These are phyloP conservation scores for Gymnodraco acuticeps DNA, from an alignment of 2,797 vertebrate species.

Conservation along the genomic window DNA sequence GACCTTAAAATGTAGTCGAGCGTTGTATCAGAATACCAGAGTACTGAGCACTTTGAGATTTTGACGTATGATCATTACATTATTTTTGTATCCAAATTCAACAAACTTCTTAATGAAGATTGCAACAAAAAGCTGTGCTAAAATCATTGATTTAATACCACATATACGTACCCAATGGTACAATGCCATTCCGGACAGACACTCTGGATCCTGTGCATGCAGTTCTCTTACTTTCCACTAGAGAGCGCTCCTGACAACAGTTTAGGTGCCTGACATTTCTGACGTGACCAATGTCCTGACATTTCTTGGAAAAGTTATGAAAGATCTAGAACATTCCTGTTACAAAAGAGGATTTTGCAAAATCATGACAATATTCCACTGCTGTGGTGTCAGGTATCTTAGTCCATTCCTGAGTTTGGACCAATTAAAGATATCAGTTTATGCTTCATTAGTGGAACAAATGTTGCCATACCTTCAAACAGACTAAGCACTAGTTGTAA, in stretches of 20 bases:
- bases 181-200: background rate
- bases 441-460: conserved; percentile 15
- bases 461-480: conserved; percentile 11
- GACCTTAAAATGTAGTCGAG: background rate
- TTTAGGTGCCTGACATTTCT: background rate
- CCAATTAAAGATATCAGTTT: background rate
- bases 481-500: conserved; percentile 15
- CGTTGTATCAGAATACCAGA: too few relatives aligned
- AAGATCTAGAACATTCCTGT: background rate
- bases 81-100: background rate
- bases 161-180: background rate
- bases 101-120: background rate
- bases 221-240: conserved; percentile 35
- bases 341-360: background rate
- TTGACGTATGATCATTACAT: background rate
- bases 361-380: background rate
- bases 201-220: background rate
- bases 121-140: background rate
- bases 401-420: background rate
- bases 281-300: background rate
- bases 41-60: background rate
- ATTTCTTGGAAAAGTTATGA: background rate
- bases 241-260: conserved; percentile 37
- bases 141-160: background rate
- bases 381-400: background rate